Percentiles rank a stretch among this genome's conserved stretches.
These are phyloP conservation scores for Myiagra hebetior DNA, from an alignment of 2,113 vertebrate genomes.

Conservation along the genomic window DNA sequence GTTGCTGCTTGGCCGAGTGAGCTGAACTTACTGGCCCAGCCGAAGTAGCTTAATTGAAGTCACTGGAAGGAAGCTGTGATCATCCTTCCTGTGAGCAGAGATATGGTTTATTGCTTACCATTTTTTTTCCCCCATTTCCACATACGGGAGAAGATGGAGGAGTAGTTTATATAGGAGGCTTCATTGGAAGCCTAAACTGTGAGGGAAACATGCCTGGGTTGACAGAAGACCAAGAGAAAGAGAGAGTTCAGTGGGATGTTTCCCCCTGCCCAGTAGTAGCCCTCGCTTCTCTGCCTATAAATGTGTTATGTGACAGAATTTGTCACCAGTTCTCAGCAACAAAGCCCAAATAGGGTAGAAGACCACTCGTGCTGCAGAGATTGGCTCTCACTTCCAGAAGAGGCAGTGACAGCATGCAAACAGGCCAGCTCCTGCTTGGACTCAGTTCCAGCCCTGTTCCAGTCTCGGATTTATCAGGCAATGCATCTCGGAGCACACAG, in stretches of 20 bases:
- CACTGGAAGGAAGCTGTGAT: neutral
- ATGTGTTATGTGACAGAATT: neutral
- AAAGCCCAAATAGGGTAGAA: neutral
- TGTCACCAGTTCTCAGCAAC: neutral
- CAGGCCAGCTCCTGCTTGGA: neutral
- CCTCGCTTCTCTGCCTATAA: neutral
- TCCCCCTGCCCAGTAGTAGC: neutral
- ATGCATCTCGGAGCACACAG: fast-evolving
- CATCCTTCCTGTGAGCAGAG: neutral
- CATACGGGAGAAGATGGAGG: neutral
- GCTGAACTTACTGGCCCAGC: slow-evolving; percentile 1
- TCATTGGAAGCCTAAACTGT: neutral
- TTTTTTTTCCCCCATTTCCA: neutral
- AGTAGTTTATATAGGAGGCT: neutral
- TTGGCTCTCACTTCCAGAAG: neutral
- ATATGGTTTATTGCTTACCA: neutral
- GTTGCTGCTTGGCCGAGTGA: neutral
- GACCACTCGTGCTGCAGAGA: neutral
- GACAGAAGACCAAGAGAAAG: neutral
- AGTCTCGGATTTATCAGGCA: neutral
- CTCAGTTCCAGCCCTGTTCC: neutral
- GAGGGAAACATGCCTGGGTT: neutral
- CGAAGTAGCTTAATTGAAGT: neutral
- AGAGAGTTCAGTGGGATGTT: neutral
- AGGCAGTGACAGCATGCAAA: neutral